phyloP scores from a whole-genome alignment of 2,888 invertebrate genomes.

The Tigriopus californicus region DNA sequence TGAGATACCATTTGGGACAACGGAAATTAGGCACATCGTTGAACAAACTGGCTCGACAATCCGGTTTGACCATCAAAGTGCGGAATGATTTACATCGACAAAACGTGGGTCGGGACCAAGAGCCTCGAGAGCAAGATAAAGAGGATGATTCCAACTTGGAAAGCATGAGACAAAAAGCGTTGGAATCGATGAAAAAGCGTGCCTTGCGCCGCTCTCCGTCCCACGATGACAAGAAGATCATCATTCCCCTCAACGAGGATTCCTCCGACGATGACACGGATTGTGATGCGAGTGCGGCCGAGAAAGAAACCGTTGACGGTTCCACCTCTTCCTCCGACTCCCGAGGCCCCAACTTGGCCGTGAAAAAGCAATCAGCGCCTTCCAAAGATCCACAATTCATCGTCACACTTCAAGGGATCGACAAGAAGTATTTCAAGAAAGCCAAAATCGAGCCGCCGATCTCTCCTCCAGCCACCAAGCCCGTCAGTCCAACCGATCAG shows the following conservation, averaged over 20 bases:
- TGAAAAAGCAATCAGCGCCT: neutral
- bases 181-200: neutral
- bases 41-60: neutral
- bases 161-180: neutral
- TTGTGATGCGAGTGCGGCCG: neutral
- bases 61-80: neutral
- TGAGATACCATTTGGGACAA: neutral
- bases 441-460: neutral
- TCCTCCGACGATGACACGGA: neutral
- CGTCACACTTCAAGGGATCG: conserved; percentile 10
- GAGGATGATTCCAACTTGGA: neutral
- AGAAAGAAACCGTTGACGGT: neutral
- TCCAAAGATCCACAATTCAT: conserved; percentile 1
- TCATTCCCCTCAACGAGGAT: conserved; percentile 3
- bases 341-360: neutral
- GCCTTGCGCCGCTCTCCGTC: neutral
- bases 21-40: neutral
- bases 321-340: neutral
- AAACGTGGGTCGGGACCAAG: too few relatives aligned
- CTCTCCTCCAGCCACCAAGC: neutral
- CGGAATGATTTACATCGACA: neutral
- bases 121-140: neutral
- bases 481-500: too few relatives aligned
- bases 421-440: conserved; percentile 5
- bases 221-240: neutral